A percentile compares a stretch with the other conserved stretches of the same genome.
Evolutionary conservation across 37 sponge, comb jelly and placozoan species (phyloP).

Genomic region (Chondrosia reniformis): DNA sequence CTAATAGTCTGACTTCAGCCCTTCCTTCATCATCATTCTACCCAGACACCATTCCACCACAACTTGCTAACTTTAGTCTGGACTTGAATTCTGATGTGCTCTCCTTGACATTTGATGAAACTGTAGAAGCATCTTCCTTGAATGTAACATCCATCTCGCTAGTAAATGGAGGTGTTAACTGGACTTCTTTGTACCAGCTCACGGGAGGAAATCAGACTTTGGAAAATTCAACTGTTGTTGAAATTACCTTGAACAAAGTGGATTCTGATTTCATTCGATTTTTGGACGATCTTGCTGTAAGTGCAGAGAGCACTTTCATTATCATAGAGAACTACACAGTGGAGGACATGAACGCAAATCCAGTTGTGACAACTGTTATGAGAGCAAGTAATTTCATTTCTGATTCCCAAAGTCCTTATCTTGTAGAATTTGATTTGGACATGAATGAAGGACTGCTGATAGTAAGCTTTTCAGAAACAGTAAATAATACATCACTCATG

Average conservation of each 20-base stretch:
- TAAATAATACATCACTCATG: constrained; percentile 40
- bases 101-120: constrained; percentile 81
- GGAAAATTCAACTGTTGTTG: constrained; percentile 53
- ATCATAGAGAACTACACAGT: constrained; percentile 39
- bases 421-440: constrained; percentile 73
- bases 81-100: constrained; percentile 69
- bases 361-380: constrained; percentile 19
- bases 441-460: constrained; percentile 47
- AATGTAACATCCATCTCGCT: constrained; percentile 58
- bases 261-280: constrained; percentile 85
- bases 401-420: constrained; percentile 39
- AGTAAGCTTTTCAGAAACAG: constrained; percentile 79
- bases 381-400: constrained; percentile 38
- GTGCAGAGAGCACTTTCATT: constrained; percentile 42
- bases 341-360: constrained; percentile 68
- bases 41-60: constrained; percentile 46
- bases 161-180: constrained; percentile 12
- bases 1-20: constrained; percentile 27
- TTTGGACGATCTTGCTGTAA: constrained; percentile 51
- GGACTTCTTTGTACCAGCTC: constrained; percentile 37
- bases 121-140: constrained; percentile 53
- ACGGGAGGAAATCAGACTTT: constrained; percentile 70
- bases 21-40: constrained; percentile 32
- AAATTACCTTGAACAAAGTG: constrained; percentile 71
- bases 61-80: constrained; percentile 63